Base-by-base conservation (phyloP, 2,888 invertebrate genomes). In the Eristalinus sepulchralis region DNA sequence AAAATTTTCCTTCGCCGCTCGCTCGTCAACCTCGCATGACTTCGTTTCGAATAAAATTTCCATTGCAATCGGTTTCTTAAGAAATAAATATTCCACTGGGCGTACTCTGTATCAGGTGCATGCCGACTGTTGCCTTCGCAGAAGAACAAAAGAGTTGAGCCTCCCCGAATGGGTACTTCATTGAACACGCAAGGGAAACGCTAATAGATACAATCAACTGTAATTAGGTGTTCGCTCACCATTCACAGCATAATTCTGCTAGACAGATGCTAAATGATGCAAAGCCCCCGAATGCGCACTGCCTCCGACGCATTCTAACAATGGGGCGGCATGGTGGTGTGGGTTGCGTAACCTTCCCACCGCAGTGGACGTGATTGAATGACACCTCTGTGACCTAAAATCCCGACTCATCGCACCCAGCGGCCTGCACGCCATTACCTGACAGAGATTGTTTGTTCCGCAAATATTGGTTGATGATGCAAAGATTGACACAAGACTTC, bases 21-120 rank as follows among this genome's bases (percentile, higher is more conserved):
- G 20, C 39, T 39, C 57, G 24, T 33, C 57, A 66, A 20, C 60
- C 62, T 57, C 36, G 34, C 36, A 70, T 39, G 70, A 71, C n/a
- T 62, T 63, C 17, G 33, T 63, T 17, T 66, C 59, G 64, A 64
- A 72, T 79, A 79, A 79, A 79, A 71, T 64, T 66, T 72, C 78
- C 78, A 79, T 71, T 36, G n/a, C 22, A 39, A 57, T 27, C 53
- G 17, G 64, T 39, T 79, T 79, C 79, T 39, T 64, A 59, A 60
- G 79, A 79, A 79, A 47, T 66, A 63, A 70, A 71, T 70, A 71
- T 78, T 63, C 63, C 78, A 17, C 39, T n/a, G 1, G 6, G 47
- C 47, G 17, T n/a, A 17, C 2, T 57, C 22, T 24, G 24, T 11
- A 24, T 11, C 24, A 57, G 24, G 6, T 24, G 24, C 57, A 27